These are phyloP conservation scores for Pseudolycoriella hygida DNA, from an alignment of 2,888 invertebrate species.

Conservation along the genomic window DNA sequence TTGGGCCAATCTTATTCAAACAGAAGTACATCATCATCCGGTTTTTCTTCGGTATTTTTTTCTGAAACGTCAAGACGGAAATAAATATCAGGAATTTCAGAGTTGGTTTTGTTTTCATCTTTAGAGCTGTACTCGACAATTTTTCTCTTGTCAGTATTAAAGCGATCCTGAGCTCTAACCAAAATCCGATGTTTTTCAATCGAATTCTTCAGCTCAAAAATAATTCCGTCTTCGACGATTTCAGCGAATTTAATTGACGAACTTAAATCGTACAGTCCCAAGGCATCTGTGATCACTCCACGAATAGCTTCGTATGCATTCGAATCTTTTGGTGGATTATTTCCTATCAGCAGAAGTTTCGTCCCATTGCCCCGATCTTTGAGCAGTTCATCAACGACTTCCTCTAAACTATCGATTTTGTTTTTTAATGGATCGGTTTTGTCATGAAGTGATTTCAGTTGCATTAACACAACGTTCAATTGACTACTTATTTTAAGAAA, in stretches of 20 bases:
- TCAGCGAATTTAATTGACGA: conserved; percentile 3
- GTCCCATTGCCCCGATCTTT: conserved; percentile 1
- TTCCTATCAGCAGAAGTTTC: conserved; percentile 1
- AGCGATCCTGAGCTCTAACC: conserved; percentile 2
- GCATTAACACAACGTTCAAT: too few relatives aligned
- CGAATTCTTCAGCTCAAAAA: conserved; percentile 4
- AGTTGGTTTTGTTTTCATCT: too few relatives aligned
- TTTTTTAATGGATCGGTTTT: too few relatives aligned
- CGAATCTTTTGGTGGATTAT: not conserved
- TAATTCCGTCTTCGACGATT: conserved; percentile 1
- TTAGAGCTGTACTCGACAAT: too few relatives aligned
- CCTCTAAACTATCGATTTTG: not conserved
- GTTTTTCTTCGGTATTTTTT: too few relatives aligned
- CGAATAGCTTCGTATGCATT: conserved; percentile 2
- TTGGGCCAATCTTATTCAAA: too few relatives aligned
- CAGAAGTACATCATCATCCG: too few relatives aligned
- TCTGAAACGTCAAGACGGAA: too few relatives aligned
- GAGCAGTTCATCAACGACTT: conserved; percentile 3
- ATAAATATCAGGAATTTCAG: too few relatives aligned
- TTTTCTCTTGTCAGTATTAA: not conserved
- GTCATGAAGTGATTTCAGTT: too few relatives aligned
- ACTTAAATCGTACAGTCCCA: conserved; percentile 6
- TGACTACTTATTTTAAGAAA: too few relatives aligned
- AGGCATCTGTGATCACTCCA: conserved; percentile 4
- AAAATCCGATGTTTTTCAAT: conserved; percentile 5